phyloP scores from a whole-genome alignment of 2,888 invertebrate species.

The Formica aserva region DNA sequence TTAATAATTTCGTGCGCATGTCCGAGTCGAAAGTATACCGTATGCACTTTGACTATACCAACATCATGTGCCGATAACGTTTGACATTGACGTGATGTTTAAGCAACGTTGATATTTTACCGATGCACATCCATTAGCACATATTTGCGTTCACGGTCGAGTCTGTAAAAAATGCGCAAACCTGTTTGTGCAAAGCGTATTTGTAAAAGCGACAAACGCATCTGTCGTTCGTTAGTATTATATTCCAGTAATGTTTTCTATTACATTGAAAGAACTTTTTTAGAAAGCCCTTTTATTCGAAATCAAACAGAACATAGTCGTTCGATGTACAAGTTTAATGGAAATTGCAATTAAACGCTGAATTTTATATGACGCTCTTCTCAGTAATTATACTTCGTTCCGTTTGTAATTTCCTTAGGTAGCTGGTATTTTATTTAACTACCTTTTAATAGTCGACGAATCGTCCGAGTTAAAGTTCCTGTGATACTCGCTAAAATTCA shows the following conservation, averaged over 20 bases:
- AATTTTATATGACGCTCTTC: constrained; percentile 50
- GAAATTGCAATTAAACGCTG: constrained; percentile 52
- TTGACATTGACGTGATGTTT: constrained; percentile 47
- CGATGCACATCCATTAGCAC: constrained; percentile 50
- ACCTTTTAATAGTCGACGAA: constrained; percentile 54
- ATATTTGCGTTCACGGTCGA: constrained; percentile 37
- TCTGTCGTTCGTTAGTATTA: constrained; percentile 3
- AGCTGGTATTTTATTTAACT: constrained; percentile 54
- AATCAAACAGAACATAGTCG: not conserved
- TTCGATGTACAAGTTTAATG: constrained; percentile 24
- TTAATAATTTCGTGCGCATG: constrained; percentile 1
- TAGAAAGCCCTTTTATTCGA: not conserved
- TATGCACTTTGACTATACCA: constrained; percentile 5
- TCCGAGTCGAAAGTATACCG: not conserved
- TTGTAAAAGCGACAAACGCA: not conserved
- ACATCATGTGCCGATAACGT: constrained; percentile 30
- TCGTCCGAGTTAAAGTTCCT: constrained; percentile 50
- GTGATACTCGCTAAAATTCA: constrained; percentile 55
- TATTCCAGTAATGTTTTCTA: constrained; percentile 1
- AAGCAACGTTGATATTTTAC: constrained; percentile 44
- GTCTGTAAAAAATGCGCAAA: constrained; percentile 5
- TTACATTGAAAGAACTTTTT: constrained; percentile 19
- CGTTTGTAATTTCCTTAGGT: constrained; percentile 54
- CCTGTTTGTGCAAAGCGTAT: constrained; percentile 9
- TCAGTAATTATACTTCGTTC: constrained; percentile 50